Percentiles rank a stretch among this genome's conserved stretches.
Evolutionary conservation across 2,797 vertebrate species (phyloP).

Genomic region (Clamator glandarius): DNA sequence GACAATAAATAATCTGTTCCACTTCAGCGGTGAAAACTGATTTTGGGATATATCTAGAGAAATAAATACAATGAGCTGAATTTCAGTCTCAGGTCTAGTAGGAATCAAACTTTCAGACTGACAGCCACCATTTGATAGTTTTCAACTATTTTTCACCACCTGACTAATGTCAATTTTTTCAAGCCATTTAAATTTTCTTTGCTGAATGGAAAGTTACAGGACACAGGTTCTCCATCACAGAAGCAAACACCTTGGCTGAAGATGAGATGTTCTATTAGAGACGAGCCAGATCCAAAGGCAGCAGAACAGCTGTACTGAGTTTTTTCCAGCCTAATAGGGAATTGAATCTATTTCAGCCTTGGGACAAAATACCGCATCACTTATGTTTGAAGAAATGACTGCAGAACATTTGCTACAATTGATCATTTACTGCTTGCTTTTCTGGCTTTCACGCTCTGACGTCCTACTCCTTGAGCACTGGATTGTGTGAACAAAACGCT

Average conservation of each 20-base stretch:
- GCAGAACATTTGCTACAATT: slow-evolving; percentile 47
- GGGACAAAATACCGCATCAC: slow-evolving; percentile 42
- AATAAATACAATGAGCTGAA: neutral
- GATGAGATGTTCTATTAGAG: slow-evolving; percentile 23
- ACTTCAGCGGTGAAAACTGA: slow-evolving; percentile 31
- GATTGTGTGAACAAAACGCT: neutral
- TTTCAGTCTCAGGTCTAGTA: slow-evolving; percentile 17
- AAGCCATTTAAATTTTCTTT: slow-evolving; percentile 9
- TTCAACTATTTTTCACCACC: neutral
- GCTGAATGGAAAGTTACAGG: neutral
- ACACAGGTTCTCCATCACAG: neutral
- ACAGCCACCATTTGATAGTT: slow-evolving; percentile 13
- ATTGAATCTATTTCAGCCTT: slow-evolving; percentile 39
- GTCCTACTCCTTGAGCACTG: neutral
- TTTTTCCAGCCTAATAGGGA: slow-evolving; percentile 37
- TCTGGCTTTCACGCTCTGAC: neutral
- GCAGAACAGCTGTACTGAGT: slow-evolving; percentile 16
- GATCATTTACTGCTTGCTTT: slow-evolving; percentile 36
- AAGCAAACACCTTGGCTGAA: slow-evolving; percentile 25
- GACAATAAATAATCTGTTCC: slow-evolving; percentile 53
- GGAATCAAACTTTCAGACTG: slow-evolving; percentile 44
- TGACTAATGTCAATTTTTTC: neutral
- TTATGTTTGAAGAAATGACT: slow-evolving; percentile 51
- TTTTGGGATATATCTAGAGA: slow-evolving; percentile 16
- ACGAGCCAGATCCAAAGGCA: slow-evolving; percentile 27